A percentile compares a stretch with the other conserved stretches of the same genome.
phyloP scores from a whole-genome alignment of 2,888 invertebrate species.

The Pseudococcus jackbeardsleyi region DNA sequence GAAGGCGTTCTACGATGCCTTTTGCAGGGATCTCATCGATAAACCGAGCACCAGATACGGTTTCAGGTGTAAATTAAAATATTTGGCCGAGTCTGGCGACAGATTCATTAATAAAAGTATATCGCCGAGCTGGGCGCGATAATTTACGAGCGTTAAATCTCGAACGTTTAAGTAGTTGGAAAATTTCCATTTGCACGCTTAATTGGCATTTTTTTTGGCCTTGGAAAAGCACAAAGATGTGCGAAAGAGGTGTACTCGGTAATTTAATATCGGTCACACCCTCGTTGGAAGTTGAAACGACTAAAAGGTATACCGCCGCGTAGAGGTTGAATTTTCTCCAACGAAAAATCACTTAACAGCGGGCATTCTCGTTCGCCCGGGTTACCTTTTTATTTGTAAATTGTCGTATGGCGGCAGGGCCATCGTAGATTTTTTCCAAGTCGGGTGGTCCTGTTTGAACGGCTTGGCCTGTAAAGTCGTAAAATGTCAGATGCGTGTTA shows the following conservation, averaged over 20 bases:
- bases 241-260: not conserved
- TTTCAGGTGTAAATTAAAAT: constrained; percentile 45
- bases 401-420: constrained; percentile 6
- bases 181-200: constrained; percentile 17
- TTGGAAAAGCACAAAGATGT: not conserved
- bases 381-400: constrained; percentile 41
- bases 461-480: constrained; percentile 8
- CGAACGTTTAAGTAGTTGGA: constrained; percentile 24
- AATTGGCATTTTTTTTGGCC: not conserved
- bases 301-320: constrained; percentile 12
- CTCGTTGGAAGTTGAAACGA: not conserved
- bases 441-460: constrained; percentile 35
- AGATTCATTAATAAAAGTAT: constrained; percentile 11
- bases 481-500: constrained; percentile 34
- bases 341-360: constrained; percentile 18
- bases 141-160: constrained; percentile 34
- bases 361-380: not conserved
- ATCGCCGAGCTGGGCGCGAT: not conserved
- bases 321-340: constrained; percentile 11
- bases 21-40: not conserved
- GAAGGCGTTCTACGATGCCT: not conserved
- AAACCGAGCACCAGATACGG: not conserved
- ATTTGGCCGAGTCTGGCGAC: not conserved
- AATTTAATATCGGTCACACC: constrained; percentile 31
- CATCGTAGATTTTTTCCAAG: not conserved